Conservation (phyloP, 2,113 vertebrate species). For the Gallinago undulata region DNA sequence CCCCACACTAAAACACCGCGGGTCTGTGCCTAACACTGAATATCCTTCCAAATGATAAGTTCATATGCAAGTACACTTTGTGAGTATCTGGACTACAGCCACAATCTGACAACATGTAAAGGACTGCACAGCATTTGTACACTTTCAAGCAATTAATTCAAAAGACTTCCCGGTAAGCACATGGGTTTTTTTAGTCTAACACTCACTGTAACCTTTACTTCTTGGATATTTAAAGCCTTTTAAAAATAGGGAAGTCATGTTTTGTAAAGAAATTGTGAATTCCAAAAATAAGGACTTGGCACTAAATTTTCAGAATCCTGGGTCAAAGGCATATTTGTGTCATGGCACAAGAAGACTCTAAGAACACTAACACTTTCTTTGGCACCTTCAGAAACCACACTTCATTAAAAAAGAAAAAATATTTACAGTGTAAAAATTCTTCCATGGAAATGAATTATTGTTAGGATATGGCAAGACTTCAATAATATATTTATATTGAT, state of each 20-base stretch:
- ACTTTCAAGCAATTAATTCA: neutral
- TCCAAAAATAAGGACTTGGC: neutral
- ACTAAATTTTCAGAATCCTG: neutral
- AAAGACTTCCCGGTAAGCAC: neutral
- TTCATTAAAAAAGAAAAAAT: neutral
- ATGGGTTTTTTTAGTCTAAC: neutral
- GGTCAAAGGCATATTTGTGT: neutral
- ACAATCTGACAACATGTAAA: neutral
- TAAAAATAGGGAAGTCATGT: neutral
- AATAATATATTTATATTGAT: neutral
- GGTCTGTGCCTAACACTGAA: neutral
- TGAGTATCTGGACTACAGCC: neutral
- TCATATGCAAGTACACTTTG: neutral
- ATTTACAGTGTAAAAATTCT: constrained; percentile 3
- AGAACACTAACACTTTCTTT: neutral
- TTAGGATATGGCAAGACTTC: neutral
- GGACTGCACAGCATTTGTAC: neutral
- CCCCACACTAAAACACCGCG: neutral
- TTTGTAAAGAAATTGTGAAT: neutral
- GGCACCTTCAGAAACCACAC: neutral
- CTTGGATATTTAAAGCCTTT: neutral
- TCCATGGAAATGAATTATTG: neutral
- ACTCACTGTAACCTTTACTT: neutral
- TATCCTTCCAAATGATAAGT: neutral
- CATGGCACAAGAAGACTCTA: constrained; percentile 3